Conservation (phyloP, 2,797 vertebrate species). For the Macropodus opercularis region DNA sequence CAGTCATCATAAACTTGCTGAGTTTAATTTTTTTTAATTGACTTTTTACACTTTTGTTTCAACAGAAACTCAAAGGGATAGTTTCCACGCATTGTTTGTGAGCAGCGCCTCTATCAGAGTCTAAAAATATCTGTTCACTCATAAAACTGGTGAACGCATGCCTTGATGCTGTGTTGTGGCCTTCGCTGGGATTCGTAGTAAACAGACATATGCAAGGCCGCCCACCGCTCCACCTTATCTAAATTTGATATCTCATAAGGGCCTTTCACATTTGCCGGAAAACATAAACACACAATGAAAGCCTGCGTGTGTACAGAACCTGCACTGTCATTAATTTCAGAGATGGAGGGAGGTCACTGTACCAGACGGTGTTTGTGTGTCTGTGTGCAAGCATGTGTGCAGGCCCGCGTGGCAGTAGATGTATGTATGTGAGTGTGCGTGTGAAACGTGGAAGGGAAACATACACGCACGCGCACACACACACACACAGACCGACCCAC, state of each 20-base stretch:
- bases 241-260: constrained; percentile 67
- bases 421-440: constrained; percentile 44
- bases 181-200: constrained; percentile 51
- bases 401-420: constrained; percentile 32
- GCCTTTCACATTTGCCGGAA: constrained; percentile 65
- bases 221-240: constrained; percentile 71
- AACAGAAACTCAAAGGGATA: constrained; percentile 5
- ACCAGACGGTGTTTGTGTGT: constrained; percentile 66
- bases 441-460: constrained; percentile 24
- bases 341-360: constrained; percentile 69
- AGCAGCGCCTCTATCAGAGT: constrained; percentile 4
- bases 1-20: constrained; percentile 38
- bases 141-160: constrained; percentile 25
- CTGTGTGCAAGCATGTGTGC: constrained; percentile 55
- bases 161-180: constrained; percentile 30
- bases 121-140: constrained; percentile 7
- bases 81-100: constrained; percentile 1
- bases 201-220: constrained; percentile 67
- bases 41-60: constrained; percentile 4
- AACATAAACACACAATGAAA: constrained; percentile 62
- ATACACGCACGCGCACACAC: constrained; percentile 10
- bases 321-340: constrained; percentile 75
- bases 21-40: background rate
- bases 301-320: constrained; percentile 57
- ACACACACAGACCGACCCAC: constrained; percentile 15